Evolutionary conservation across 2,888 invertebrate species (phyloP), one percentile per base, ranked within the genome.

Genomic region (Pemphredon lugubris): DNA sequence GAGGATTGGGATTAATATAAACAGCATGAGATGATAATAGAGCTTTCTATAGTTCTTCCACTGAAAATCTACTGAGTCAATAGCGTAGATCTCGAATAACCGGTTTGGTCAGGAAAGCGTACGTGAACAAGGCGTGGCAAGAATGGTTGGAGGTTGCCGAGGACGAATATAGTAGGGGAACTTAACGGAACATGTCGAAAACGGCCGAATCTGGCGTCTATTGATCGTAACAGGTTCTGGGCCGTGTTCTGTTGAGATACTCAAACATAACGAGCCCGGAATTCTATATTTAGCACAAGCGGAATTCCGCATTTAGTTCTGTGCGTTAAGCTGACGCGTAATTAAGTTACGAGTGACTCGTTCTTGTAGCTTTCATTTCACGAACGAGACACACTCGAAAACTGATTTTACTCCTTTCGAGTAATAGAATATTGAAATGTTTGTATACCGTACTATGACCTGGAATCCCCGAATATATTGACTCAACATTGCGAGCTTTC

Each of bases 161-260:
- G 77, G 75, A 77, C 73, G 77, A 76, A 81, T 83, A 83, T 84
- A 81, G 84, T 83, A 84, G 79, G 78, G 84, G 77, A 84, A 85
- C 82, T 81, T 82, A 84, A 85, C 85, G 85, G 83, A 86, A 84
- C 82, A 81, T 77, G 84, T 86, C 85, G 85, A 84, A 84, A 82
- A 78, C 83, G 70, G 79, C 86, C 86, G 85, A 86, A 84, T 73
- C 81, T 76, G 78, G 77, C 73, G 55, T 76, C 77, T 84, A 86
- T 86, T 83, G 85, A 86, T 85, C 85, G 83, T 77, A 77, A 78
- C 67, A 64, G 60, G 68, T 70, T 59, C 48, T 55, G 48, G 47
- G 45, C 60, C 50, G 53, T 71, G 50, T 71, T 47, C 64, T 44
- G 54, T 32, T 47, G 40, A 51, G 45, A 70, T 60, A 69, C 68